Evolutionary conservation across 2,113 vertebrate genomes (phyloP).

Genomic region (Anser brachyrhynchus): DNA sequence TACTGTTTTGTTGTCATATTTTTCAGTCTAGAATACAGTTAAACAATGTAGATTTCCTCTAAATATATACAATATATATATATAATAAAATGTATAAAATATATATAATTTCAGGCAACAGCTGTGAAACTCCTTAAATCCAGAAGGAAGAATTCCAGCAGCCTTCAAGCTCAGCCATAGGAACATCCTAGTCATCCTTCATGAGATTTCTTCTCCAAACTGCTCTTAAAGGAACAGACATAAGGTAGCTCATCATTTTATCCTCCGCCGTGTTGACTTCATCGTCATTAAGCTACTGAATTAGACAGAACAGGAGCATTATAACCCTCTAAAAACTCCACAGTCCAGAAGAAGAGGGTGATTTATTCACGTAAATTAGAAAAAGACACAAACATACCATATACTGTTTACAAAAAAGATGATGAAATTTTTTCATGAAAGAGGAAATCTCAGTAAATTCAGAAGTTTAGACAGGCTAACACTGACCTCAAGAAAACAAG

Average conservation of each 20-base stretch:
- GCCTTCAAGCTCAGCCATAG: fast-evolving
- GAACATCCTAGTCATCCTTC: background rate
- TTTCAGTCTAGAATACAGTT: background rate
- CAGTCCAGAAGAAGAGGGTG: background rate
- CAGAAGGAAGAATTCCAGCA: background rate
- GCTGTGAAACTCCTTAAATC: background rate
- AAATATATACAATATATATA: background rate
- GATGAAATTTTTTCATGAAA: background rate
- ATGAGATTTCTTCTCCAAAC: background rate
- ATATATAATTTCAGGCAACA: background rate
- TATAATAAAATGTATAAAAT: too few species aligned
- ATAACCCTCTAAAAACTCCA: background rate
- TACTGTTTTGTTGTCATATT: background rate
- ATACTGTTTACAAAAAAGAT: background rate
- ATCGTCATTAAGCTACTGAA: background rate
- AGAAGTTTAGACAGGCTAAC: background rate
- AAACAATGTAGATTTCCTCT: background rate
- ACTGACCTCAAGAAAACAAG: too few species aligned
- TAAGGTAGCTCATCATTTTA: background rate
- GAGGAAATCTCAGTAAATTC: background rate
- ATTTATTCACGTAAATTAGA: background rate
- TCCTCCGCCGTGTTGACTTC: background rate
- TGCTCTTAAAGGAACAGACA: background rate
- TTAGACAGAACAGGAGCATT: background rate
- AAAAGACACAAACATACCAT: background rate